Evolutionary conservation across 2,888 invertebrate species (phyloP), one percentile per base, ranked within the genome.

Genomic region (Coelopa pilipes): DNA sequence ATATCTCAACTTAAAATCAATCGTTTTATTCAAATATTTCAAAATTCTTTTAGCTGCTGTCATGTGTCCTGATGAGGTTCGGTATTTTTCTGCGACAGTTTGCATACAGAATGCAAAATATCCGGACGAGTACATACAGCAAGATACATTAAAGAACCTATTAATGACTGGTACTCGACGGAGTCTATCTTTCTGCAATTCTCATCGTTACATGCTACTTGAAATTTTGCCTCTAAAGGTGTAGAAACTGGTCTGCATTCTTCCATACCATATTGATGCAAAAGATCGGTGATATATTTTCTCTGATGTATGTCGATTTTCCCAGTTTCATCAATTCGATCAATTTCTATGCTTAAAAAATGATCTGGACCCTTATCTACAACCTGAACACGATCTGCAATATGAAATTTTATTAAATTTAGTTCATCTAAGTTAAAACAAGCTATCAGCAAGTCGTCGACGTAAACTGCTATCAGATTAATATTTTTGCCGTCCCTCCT

Each of bases 401-500:
- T 75, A 21, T 72, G 55, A 1, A 19, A 49, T 70, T 78, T 79
- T 5, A 78, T 77, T 3, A 59, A 24, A 11, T 45, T 47, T 10
- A 80, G 21, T 7, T 77, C 70, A 46, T 70, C 59, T 59, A 68
- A 57, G 21, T 76, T 73, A 11, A 78, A 76, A 60, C 78, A 63
- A 24, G 75, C 77, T 69, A 78, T 70, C 21, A 79, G 9, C n/a
- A 75, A 15, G 63, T 77, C 75, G 24, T 78, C 76, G 1, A 77
- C 79, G 63, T 78, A 78, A 11, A 78, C 75, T 9, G 74, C 77
- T 4, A 77, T 75, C 21, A 79, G 46, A 70, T 74, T 75, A 11
- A 76, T 72, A 19, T 74, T 66, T 53, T 66, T 49, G 17, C 68
- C 21, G n/a, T 10, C 57, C 34, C 66, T 47, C n/a, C 53, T 75